Evolutionary conservation across 1,140 invertebrate species (phyloP).

Genomic region (Samia ricini): DNA sequence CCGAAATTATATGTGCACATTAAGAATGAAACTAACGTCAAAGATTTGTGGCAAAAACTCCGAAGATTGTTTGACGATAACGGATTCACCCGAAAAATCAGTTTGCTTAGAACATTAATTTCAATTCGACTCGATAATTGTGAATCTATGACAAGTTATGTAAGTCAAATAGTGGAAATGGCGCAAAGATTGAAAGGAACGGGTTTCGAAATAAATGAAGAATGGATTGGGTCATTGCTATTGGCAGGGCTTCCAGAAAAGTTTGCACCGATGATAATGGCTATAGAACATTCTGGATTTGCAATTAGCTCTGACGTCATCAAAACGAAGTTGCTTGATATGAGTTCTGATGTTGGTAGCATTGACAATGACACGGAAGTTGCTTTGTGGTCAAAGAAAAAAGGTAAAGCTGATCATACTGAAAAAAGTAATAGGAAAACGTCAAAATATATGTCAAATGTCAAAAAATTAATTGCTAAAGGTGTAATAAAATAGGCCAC

Average conservation of each 20-base stretch:
- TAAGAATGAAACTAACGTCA: conserved; percentile 23
- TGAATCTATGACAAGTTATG: conserved; percentile 23
- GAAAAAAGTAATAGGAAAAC: background rate
- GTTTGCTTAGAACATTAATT: conserved; percentile 28
- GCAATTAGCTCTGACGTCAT: background rate
- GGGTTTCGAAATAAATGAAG: conserved; percentile 25
- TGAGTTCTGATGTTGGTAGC: conserved; percentile 4
- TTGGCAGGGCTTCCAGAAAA: conserved; percentile 44
- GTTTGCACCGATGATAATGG: conserved; percentile 55
- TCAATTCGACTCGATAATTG: conserved; percentile 29
- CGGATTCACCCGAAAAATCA: conserved; percentile 32
- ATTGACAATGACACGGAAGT: conserved; percentile 2
- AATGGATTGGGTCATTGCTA: conserved; percentile 46
- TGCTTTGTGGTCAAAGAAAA: background rate
- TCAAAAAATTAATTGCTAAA: conserved; percentile 16
- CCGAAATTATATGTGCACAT: conserved; percentile 37
- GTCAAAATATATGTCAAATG: conserved; percentile 12
- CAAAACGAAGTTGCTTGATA: conserved; percentile 34
- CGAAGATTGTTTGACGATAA: conserved; percentile 26
- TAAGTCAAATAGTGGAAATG: conserved; percentile 23
- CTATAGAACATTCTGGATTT: conserved; percentile 6
- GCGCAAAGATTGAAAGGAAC: conserved; percentile 27
- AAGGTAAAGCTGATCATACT: too few species aligned
- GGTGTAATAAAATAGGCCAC: conserved; percentile 21
- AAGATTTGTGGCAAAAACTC: conserved; percentile 39